Base-by-base conservation (phyloP, 92 coral and sea anemone species). In the Bergia sp. region DNA sequence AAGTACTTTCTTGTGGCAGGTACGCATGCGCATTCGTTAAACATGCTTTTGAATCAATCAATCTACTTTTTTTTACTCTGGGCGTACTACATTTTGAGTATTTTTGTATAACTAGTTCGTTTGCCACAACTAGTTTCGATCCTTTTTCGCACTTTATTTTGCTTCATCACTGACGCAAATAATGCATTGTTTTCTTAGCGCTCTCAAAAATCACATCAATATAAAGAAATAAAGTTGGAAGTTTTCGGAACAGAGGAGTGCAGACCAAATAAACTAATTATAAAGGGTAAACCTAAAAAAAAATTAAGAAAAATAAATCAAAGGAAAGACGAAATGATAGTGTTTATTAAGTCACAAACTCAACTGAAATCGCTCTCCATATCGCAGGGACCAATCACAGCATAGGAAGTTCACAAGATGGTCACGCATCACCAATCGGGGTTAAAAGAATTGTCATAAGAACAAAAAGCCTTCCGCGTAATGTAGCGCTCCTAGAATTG, bases 1-100 rank as follows among this genome's bases (percentile, higher is more conserved):
- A 43, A 50, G 55, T 82, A 65, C 77, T 40, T 36, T 38, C 29
- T 82, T 38, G 20, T 42, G 55, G 42, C 86, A 82, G 86, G 86
- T 82, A 82, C 50, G 76, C 16, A 66, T 16, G 80, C 50, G 80
- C 80, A 45, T 76, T 16, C 41, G 69, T 61, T 21, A 36, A 76
- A 76, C 3, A 23, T 74, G 16, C 11, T 41, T 75, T 38, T 39
- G 5, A 21, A 16, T 18, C 3, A 6, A 20, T n/a, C 41, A 13
- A 8, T 10, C 37, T 12, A 29, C 40, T 11, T 1, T 69, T 37
- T 71, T 37, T 10, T 23, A 0, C 18, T 61, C 23, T 61, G 7
- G 67, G 6, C 23, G 1, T 61, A 16, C 0, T 3, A 18, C 5
- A 20, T 21, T 61, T 61, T 53, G 58, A 12, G 13, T 15, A 1